Evolutionary conservation across 1,140 invertebrate genomes (phyloP), one percentile per base, ranked within the genome.

Genomic region (Drosophila lacteicornis): DNA sequence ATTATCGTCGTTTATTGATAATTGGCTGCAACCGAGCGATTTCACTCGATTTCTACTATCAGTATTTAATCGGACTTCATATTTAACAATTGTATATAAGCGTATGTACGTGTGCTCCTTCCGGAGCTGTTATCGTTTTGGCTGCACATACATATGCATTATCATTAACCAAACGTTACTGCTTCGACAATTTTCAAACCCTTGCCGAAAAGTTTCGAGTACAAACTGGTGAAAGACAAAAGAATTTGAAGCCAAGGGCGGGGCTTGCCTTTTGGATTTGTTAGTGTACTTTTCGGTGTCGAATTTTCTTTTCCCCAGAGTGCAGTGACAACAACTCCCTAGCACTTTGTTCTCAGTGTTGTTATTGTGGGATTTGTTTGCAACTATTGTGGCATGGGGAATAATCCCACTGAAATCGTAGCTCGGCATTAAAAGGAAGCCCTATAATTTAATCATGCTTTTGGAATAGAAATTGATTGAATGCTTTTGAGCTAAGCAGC

Each of bases 31-130:
- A 11, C 45, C 40, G 11, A 67, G 43, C 43, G 43, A 73, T 71
- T 73, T 50, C 55, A 60, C 70, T 71, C 53, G 55, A 73, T 73
- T 73, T 71, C 51, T 73, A 69, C 66, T 70, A 70, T 70, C 51
- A 58, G 36, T 19, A 33, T 58, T 49, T 71, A 71, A 58, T 49
- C 33, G 43, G 36, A 56, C 33, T 42, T 42, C 69, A 1, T 15
- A 49, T 25, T 49, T 42, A 57, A 25, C 13, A 33, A 33, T 17
- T 49, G n/a, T 42, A 25, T 17, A 22, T 25, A 53, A 8, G 4
- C 40, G 19, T 47, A 46, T 9, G n/a, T 36, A 43, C 9, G n/a
- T 17, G 46, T 50, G 3, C 45, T 19, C 12, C 15, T 67, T 68
- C 67, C 67, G 47, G 22, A 40, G 17, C 9, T 50, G 60, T 17